Percentiles rank a stretch among this genome's conserved stretches.
Conservation (phyloP, 1,140 invertebrate genomes). For the Drosophila mojavensis region DNA sequence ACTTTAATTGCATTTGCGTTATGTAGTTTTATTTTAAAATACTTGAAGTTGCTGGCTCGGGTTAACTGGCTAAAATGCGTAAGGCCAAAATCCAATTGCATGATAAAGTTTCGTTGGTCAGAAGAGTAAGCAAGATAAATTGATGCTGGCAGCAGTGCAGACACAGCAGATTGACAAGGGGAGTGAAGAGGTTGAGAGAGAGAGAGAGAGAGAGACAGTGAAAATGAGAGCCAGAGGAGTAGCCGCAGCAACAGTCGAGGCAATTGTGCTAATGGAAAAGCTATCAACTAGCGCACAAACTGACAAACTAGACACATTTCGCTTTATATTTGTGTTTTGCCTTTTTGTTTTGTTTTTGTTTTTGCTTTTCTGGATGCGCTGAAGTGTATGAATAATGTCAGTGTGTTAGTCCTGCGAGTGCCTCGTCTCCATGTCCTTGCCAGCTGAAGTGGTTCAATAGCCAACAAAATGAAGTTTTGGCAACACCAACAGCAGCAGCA, state of each 20-base stretch:
- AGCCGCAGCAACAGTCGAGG: slow-evolving; percentile 38
- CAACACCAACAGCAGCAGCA: slow-evolving; percentile 40
- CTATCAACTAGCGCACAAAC: slow-evolving; percentile 44
- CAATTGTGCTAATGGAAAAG: slow-evolving; percentile 71
- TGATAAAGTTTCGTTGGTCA: slow-evolving; percentile 43
- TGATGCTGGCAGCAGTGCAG: slow-evolving; percentile 29
- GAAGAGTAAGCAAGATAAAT: slow-evolving; percentile 58
- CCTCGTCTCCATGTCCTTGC: slow-evolving; percentile 18
- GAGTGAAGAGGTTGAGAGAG: not conserved
- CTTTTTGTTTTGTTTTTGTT: not conserved
- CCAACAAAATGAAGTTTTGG: slow-evolving; percentile 32
- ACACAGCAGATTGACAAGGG: not conserved
- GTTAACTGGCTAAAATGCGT: slow-evolving; percentile 37
- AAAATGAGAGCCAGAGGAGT: not conserved
- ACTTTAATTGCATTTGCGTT: too few relatives aligned
- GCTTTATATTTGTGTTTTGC: not conserved
- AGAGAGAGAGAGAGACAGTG: not conserved
- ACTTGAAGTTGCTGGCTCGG: too few relatives aligned
- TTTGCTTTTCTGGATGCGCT: slow-evolving; percentile 51
- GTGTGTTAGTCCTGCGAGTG: slow-evolving; percentile 40
- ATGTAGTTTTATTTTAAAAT: too few relatives aligned
- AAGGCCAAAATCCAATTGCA: slow-evolving; percentile 59
- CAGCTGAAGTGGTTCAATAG: slow-evolving; percentile 16
- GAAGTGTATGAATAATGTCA: slow-evolving; percentile 64
- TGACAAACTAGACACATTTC: slow-evolving; percentile 13